phyloP scores from a whole-genome alignment of 1,140 invertebrate species.

The Drepana arcuata region DNA sequence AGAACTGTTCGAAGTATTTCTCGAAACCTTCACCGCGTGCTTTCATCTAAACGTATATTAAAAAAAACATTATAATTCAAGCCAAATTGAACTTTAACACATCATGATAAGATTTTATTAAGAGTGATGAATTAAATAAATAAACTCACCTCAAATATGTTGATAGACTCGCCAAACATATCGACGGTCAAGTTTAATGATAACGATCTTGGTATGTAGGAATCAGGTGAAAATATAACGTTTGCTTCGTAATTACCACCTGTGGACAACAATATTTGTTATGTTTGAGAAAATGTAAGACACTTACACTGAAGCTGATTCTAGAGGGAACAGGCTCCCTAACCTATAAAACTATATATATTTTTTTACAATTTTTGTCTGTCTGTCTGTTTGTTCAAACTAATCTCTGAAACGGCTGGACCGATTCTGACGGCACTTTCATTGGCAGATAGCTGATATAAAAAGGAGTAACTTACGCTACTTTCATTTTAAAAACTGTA shows the following conservation, averaged over 20 bases:
- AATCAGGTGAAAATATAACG: conserved; percentile 90
- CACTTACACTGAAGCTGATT: too few species aligned
- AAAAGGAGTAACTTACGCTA: too few species aligned
- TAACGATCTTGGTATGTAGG: conserved; percentile 88
- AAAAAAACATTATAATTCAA: background rate
- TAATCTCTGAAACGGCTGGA: too few species aligned
- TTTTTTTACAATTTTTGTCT: too few species aligned
- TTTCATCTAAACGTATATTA: conserved; percentile 72
- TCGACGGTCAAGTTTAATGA: conserved; percentile 90
- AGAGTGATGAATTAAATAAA: conserved; percentile 5
- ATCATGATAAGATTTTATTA: background rate
- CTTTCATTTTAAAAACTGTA: too few species aligned
- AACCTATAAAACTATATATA: too few species aligned
- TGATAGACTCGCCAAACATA: conserved; percentile 92
- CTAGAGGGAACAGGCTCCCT: too few species aligned
- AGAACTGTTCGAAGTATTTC: conserved; percentile 84
- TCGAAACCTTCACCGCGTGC: conserved; percentile 89
- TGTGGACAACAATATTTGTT: conserved; percentile 33
- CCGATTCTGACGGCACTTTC: too few species aligned
- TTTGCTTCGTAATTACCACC: conserved; percentile 85
- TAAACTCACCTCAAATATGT: conserved; percentile 81
- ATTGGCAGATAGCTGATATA: too few species aligned
- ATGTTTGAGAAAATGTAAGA: too few species aligned
- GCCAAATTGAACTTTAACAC: background rate
- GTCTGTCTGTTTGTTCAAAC: too few species aligned